phyloP scores from a whole-genome alignment of 2,888 invertebrate species.

The Sphinx pinastri region DNA sequence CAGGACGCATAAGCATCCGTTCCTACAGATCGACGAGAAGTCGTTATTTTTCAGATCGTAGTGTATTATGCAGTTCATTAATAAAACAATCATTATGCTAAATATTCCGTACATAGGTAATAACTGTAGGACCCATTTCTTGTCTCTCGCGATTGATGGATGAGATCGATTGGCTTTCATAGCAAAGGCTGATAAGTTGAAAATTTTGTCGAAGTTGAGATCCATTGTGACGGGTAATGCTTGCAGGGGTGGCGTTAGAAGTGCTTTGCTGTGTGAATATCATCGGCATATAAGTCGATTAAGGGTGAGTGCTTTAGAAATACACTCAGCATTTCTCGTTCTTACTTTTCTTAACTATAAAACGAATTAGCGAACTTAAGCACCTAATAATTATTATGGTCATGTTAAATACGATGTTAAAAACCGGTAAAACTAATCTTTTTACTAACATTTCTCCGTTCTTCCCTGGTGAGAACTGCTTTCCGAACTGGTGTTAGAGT shows the following conservation, averaged over 20 bases:
- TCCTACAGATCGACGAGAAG: constrained; percentile 20
- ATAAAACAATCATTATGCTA: not conserved
- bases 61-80: not conserved
- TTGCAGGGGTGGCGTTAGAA: not conserved
- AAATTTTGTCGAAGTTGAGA: constrained; percentile 5
- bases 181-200: not conserved
- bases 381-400: no score
- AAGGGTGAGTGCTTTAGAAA: constrained; percentile 8
- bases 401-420: no score
- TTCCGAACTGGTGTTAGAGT: no score
- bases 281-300: not conserved
- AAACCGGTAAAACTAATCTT: no score
- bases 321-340: not conserved
- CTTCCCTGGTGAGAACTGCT: no score
- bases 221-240: not conserved
- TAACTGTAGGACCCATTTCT: constrained; percentile 1
- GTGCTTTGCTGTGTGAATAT: not conserved
- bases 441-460: no score
- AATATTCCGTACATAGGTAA: not conserved
- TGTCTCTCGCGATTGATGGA: not conserved
- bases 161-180: constrained; percentile 5
- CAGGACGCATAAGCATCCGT: constrained; percentile 19
- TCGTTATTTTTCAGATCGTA: constrained; percentile 1
- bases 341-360: no score
- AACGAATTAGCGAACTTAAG: no score